phyloP scores from a whole-genome alignment of 1,140 invertebrate genomes.

The Drosophila lacertosa region DNA sequence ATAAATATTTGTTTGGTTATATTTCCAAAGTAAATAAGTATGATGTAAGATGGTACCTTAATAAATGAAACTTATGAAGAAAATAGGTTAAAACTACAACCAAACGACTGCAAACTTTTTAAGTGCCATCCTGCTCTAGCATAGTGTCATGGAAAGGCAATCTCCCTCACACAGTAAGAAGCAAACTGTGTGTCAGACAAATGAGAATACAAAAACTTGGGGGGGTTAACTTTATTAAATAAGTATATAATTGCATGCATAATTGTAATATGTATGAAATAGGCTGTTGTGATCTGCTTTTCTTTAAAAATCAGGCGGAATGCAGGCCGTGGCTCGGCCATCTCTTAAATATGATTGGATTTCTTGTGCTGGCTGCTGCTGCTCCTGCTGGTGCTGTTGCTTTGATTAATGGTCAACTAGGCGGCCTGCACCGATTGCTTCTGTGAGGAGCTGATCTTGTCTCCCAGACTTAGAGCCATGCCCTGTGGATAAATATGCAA shows the following conservation, averaged over 20 bases:
- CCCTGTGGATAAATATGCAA: slow-evolving; percentile 87
- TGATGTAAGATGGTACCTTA: too few species aligned
- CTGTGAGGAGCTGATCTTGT: slow-evolving; percentile 98
- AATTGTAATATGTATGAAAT: slow-evolving; percentile 35
- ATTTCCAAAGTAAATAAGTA: too few species aligned
- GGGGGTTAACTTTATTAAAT: slow-evolving; percentile 49
- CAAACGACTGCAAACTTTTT: too few species aligned
- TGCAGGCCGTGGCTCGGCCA: slow-evolving; percentile 37
- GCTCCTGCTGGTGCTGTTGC: not conserved
- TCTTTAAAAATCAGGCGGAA: slow-evolving; percentile 40
- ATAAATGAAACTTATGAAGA: too few species aligned
- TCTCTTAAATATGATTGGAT: slow-evolving; percentile 23
- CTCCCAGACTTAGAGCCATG: slow-evolving; percentile 97
- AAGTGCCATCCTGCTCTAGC: slow-evolving; percentile 13
- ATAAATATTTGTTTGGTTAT: too few species aligned
- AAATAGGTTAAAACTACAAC: too few species aligned
- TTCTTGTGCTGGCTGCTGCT: slow-evolving; percentile 25
- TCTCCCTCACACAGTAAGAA: not conserved
- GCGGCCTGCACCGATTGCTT: slow-evolving; percentile 88
- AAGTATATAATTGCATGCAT: slow-evolving; percentile 37
- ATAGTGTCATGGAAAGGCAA: not conserved
- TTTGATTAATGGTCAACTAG: slow-evolving; percentile 62
- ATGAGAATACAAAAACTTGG: not conserved
- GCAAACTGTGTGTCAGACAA: not conserved
- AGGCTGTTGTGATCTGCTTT: slow-evolving; percentile 41